Evolutionary conservation across 2,113 vertebrate species (phyloP), one percentile per base, ranked within the genome.

Genomic region (Arvicanthis niloticus): DNA sequence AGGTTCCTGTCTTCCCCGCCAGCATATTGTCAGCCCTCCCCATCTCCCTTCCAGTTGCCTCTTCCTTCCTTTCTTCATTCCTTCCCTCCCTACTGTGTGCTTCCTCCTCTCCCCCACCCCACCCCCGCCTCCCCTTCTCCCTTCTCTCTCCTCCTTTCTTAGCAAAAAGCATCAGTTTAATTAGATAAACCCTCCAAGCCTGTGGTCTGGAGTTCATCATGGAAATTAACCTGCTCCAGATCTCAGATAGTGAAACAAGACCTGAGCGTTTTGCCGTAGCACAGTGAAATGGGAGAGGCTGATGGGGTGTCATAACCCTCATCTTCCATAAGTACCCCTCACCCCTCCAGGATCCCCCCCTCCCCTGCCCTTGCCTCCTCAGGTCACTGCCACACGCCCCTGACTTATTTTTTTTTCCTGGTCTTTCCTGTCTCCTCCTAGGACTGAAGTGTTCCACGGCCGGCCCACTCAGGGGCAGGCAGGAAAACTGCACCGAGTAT

Each of bases 191-290:
- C 98, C 98, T 98, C 97, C 77, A 90, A 98, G 98, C 98, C 98
- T 98, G 97, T 98, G 99, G 98, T 98, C 98, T 92, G 56, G 98
- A 98, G 98, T 98, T 98, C 98, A 98, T 99, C 98, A 99, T 99
- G 99, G 99, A 99, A 99, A 99, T 99, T 99, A 99, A 99, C 98
- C 99, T 99, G 98, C 98, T 98, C 98, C 98, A 99, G 98, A 99
- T 99, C 98, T 97, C 97, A 98, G 98, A 98, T 98, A 98, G 98
- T 98, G 99, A 99, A 99, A 98, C 98, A 98, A 98, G 98, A 98
- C 98, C 98, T 93, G 98, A 98, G 98, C 98, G 98, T 98, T 98
- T 98, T 97, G 98, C 98, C 98, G 98, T 95, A 98, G 98, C 90
- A 91, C 98, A 98, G 98, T 98, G 98, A 99, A 99, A 99, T 96